These are phyloP conservation scores for Drymonia ruficornis DNA, from an alignment of 2,888 invertebrate genomes.

Conservation along the genomic window DNA sequence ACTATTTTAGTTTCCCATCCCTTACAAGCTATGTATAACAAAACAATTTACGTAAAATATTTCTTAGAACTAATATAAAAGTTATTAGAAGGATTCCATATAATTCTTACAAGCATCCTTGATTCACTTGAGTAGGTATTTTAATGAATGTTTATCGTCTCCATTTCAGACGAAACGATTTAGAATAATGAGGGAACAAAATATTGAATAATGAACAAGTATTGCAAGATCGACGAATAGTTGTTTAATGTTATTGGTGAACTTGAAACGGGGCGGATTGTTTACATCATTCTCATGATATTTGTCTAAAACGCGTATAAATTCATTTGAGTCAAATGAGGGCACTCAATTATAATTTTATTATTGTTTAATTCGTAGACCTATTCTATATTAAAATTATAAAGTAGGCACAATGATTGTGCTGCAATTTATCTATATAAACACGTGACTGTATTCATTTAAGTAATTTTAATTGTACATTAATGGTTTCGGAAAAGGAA, in stretches of 20 bases:
- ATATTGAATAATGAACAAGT: conserved; percentile 32
- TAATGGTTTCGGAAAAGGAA: conserved; percentile 37
- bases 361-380: conserved; percentile 1
- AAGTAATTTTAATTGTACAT: conserved; percentile 8
- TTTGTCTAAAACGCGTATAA: conserved; percentile 9
- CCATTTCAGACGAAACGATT: conserved; percentile 25
- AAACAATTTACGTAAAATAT: conserved; percentile 54
- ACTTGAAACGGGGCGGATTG: conserved; percentile 42
- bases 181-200: neutral
- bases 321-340: neutral
- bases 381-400: conserved; percentile 8
- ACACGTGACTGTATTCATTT: conserved; percentile 12
- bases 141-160: conserved; percentile 31
- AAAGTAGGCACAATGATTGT: conserved; percentile 8
- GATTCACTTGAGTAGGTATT: conserved; percentile 22
- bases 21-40: conserved; percentile 67
- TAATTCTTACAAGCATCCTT: conserved; percentile 41
- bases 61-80: conserved; percentile 56
- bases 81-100: conserved; percentile 41
- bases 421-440: conserved; percentile 5
- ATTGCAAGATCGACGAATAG: conserved; percentile 25
- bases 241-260: conserved; percentile 10
- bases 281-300: conserved; percentile 16
- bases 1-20: conserved; percentile 54
- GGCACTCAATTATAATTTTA: neutral